Conservation (phyloP, 2,888 invertebrate genomes). For the Acleris sparsana region DNA sequence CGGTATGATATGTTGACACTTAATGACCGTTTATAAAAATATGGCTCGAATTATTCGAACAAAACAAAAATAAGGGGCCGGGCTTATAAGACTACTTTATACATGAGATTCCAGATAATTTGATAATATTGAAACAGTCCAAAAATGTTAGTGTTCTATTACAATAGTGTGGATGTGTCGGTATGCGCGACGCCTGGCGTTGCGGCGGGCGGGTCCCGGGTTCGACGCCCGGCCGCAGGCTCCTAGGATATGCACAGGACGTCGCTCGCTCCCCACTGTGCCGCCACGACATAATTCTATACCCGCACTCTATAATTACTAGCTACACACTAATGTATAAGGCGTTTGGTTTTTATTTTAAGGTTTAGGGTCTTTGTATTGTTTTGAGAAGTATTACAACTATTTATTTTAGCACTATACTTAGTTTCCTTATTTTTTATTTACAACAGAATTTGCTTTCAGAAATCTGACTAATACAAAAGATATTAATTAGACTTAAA, state of each 20-base stretch:
- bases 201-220: slow-evolving; percentile 54
- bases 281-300: slow-evolving; percentile 26
- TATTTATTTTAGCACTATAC: background rate
- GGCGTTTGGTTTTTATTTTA: slow-evolving; percentile 2
- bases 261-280: slow-evolving; percentile 52
- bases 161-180: slow-evolving; percentile 22
- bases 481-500: too few species aligned
- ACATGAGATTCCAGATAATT: too few species aligned
- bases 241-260: slow-evolving; percentile 73
- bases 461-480: too few species aligned
- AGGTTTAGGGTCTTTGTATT: background rate
- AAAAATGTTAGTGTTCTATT: background rate
- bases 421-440: background rate
- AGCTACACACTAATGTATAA: slow-evolving; percentile 9
- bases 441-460: too few species aligned
- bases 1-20: too few species aligned
- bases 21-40: too few species aligned
- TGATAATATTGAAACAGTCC: background rate
- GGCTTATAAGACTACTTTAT: too few species aligned
- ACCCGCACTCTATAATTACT: slow-evolving; percentile 27
- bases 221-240: slow-evolving; percentile 71
- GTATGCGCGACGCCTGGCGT: slow-evolving; percentile 42
- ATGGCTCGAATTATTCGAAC: too few species aligned
- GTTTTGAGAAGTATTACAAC: background rate
- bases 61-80: too few species aligned